These are phyloP conservation scores for Cheumatopsyche charites DNA, from an alignment of 1,140 invertebrate genomes.

Conservation along the genomic window DNA sequence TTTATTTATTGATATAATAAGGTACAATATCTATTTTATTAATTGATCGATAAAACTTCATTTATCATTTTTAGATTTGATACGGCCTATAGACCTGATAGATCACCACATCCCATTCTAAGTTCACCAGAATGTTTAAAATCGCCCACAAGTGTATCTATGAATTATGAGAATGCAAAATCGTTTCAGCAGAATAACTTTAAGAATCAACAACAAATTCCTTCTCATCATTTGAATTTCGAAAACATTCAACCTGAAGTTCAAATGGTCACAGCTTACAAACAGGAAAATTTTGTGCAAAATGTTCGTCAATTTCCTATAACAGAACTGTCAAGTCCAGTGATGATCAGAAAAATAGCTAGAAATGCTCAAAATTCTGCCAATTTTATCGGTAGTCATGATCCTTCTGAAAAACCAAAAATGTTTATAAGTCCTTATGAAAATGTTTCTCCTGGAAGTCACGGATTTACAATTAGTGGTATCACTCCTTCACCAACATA, in stretches of 20 bases:
- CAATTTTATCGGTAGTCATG: slow-evolving; percentile 40
- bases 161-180: slow-evolving; percentile 23
- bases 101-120: slow-evolving; percentile 16
- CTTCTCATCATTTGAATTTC: slow-evolving; percentile 53
- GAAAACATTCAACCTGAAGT: slow-evolving; percentile 58
- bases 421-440: slow-evolving; percentile 61
- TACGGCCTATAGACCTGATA: slow-evolving; percentile 34
- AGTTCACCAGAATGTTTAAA: slow-evolving; percentile 12
- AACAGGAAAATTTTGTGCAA: slow-evolving; percentile 51
- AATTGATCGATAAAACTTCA: not conserved
- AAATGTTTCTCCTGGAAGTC: slow-evolving; percentile 57
- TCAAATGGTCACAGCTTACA: slow-evolving; percentile 55
- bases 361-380: slow-evolving; percentile 51
- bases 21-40: not conserved
- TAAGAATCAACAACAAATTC: slow-evolving; percentile 3
- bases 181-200: not conserved
- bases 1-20: slow-evolving; percentile 25
- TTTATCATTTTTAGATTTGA: slow-evolving; percentile 41
- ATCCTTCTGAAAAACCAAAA: slow-evolving; percentile 25
- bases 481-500: slow-evolving; percentile 49
- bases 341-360: slow-evolving; percentile 58
- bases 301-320: slow-evolving; percentile 49
- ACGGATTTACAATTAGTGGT: slow-evolving; percentile 51
- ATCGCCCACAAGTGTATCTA: not conserved
- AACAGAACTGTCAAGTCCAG: slow-evolving; percentile 58